A percentile compares a stretch with the other conserved stretches of the same genome.
These are phyloP conservation scores for Drosophila varians DNA, from an alignment of 1,140 invertebrate genomes.

Conservation along the genomic window DNA sequence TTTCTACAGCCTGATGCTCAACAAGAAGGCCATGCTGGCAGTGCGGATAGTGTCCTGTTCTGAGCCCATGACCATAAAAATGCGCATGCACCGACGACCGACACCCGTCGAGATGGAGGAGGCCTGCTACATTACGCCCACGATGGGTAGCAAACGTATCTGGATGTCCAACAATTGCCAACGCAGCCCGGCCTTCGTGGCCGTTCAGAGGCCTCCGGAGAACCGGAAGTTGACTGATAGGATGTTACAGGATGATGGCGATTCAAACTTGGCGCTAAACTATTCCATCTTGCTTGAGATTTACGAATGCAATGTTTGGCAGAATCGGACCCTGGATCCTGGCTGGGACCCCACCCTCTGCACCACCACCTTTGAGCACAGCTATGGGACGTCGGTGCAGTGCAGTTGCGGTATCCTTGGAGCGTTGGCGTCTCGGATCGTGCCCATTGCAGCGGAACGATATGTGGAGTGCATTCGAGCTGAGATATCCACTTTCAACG, in stretches of 20 bases:
- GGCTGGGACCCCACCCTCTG: slow-evolving; percentile 28
- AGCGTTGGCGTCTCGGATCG: slow-evolving; percentile 16
- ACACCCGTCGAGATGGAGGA: neutral
- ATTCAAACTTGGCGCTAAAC: neutral
- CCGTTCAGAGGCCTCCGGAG: neutral
- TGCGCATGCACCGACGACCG: slow-evolving; percentile 16
- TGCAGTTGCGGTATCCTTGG: slow-evolving; percentile 29
- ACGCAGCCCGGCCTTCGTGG: slow-evolving; percentile 9
- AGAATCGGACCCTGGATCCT: slow-evolving; percentile 10
- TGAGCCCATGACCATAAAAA: neutral
- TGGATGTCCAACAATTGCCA: slow-evolving; percentile 27
- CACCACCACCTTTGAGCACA: slow-evolving; percentile 8
- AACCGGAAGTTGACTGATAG: neutral
- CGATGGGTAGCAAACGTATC: slow-evolving; percentile 18
- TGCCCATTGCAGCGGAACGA: slow-evolving; percentile 16
- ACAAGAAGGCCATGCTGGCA: slow-evolving; percentile 4
- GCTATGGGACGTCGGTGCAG: neutral
- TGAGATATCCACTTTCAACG: neutral
- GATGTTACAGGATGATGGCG: neutral
- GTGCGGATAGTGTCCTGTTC: slow-evolving; percentile 21
- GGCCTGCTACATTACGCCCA: slow-evolving; percentile 2
- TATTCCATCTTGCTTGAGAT: slow-evolving; percentile 39
- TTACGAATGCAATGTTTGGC: slow-evolving; percentile 19
- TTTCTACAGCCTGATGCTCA: slow-evolving; percentile 12
- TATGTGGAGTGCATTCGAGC: neutral